phyloP scores from a whole-genome alignment of 2,888 invertebrate species.

The Meandrusa payeni region DNA sequence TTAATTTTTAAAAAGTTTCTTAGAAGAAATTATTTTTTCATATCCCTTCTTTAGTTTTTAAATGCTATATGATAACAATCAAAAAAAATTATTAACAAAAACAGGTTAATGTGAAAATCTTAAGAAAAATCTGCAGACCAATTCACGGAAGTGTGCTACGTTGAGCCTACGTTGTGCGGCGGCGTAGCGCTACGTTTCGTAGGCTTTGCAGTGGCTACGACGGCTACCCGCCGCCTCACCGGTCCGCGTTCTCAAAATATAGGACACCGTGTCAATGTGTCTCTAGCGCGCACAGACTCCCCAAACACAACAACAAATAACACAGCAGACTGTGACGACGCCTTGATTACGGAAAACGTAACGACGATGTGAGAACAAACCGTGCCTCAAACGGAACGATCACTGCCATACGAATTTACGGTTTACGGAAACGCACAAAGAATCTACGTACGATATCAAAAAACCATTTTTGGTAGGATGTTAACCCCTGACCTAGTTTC shows the following conservation, averaged over 20 bases:
- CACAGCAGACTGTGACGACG: constrained; percentile 25
- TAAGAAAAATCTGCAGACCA: constrained; percentile 45
- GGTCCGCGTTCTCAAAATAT: constrained; percentile 47
- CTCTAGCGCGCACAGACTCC: constrained; percentile 33
- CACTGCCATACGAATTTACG: constrained; percentile 46
- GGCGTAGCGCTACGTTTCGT: constrained; percentile 66
- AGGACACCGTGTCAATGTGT: constrained; percentile 66
- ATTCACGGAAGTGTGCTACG: constrained; percentile 57
- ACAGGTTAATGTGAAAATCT: constrained; percentile 32
- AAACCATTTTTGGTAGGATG: constrained; percentile 41
- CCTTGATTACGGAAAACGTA: constrained; percentile 36
- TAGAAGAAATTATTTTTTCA: no score
- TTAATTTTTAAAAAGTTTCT: no score
- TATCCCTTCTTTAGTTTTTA: no score
- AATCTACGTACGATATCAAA: constrained; percentile 35
- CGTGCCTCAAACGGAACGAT: constrained; percentile 43
- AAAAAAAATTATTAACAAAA: constrained; percentile 13
- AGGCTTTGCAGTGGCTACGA: constrained; percentile 73
- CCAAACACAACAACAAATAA: constrained; percentile 42
- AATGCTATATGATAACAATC: no score
- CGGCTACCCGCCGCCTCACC: constrained; percentile 53
- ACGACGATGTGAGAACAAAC: constrained; percentile 35
- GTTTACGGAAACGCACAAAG: constrained; percentile 42
- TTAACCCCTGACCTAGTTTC: constrained; percentile 69
- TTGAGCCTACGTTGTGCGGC: constrained; percentile 47